These are phyloP conservation scores for Coleophora deauratella DNA, from an alignment of 2,888 invertebrate species.

Conservation along the genomic window DNA sequence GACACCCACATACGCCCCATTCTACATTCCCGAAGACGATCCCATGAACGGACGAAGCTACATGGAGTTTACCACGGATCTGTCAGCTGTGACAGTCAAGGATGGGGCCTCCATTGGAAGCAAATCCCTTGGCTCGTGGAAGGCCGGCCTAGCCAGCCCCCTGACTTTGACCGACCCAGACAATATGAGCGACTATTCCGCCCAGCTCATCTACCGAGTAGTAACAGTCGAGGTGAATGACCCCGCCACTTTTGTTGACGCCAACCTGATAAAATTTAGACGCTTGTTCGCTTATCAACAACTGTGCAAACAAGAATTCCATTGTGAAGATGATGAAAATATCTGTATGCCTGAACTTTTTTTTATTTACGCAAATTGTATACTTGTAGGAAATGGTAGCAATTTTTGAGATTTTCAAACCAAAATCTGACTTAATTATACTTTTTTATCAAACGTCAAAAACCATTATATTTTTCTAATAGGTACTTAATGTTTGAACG, in stretches of 20 bases:
- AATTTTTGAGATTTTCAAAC: no score
- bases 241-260: constrained; percentile 40
- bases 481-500: no score
- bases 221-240: constrained; percentile 83
- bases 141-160: constrained; percentile 80
- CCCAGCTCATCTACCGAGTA: constrained; percentile 89
- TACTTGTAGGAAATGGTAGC: no score
- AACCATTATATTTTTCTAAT: no score
- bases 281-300: constrained; percentile 42
- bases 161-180: constrained; percentile 78
- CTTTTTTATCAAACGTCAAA: no score
- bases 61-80: constrained; percentile 83
- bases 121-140: constrained; percentile 83
- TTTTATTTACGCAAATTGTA: no score
- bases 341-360: no score
- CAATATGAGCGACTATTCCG: constrained; percentile 82
- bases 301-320: constrained; percentile 45
- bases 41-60: constrained; percentile 81
- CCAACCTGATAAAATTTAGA: constrained; percentile 42
- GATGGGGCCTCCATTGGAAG: constrained; percentile 83
- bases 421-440: no score
- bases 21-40: constrained; percentile 75
- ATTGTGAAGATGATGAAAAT: constrained; percentile 13
- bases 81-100: constrained; percentile 81
- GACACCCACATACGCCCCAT: constrained; percentile 80